A percentile compares a stretch with the other conserved stretches of the same genome.
These are phyloP conservation scores for Nycticebus coucang DNA, from an alignment of 2,113 vertebrate species.

Conservation along the genomic window DNA sequence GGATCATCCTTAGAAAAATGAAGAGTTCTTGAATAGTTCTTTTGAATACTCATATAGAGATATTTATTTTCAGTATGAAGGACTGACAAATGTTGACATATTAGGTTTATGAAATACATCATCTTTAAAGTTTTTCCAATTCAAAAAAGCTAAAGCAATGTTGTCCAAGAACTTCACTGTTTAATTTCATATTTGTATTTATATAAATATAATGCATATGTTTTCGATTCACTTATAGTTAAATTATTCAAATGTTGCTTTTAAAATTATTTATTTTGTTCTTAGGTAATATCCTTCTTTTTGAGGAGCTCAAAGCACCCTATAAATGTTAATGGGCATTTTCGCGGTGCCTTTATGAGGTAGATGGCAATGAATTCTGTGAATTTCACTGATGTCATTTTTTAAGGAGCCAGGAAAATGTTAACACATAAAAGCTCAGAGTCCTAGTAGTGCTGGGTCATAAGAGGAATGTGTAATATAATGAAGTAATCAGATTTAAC, in stretches of 20 bases:
- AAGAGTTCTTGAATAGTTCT: not conserved
- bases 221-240: slow-evolving; percentile 58
- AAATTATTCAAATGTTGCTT: slow-evolving; percentile 64
- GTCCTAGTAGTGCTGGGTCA: not conserved
- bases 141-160: slow-evolving; percentile 24
- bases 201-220: slow-evolving; percentile 20
- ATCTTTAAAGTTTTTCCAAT: slow-evolving; percentile 51
- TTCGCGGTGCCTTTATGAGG: slow-evolving; percentile 65
- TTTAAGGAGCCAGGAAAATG: slow-evolving; percentile 57
- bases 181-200: slow-evolving; percentile 58
- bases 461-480: not conserved
- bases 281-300: slow-evolving; percentile 67
- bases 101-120: slow-evolving; percentile 9
- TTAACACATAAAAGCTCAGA: slow-evolving; percentile 51
- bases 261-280: slow-evolving; percentile 65
- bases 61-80: slow-evolving; percentile 57
- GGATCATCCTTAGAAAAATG: slow-evolving; percentile 51
- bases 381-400: slow-evolving; percentile 64
- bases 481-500: not conserved
- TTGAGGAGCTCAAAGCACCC: slow-evolving; percentile 59
- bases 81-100: not conserved
- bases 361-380: not conserved
- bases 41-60: slow-evolving; percentile 13
- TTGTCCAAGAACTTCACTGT: not conserved
- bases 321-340: slow-evolving; percentile 66